These are phyloP conservation scores for Mimachlamys varia DNA, from an alignment of 2,888 invertebrate genomes.

Conservation along the genomic window DNA sequence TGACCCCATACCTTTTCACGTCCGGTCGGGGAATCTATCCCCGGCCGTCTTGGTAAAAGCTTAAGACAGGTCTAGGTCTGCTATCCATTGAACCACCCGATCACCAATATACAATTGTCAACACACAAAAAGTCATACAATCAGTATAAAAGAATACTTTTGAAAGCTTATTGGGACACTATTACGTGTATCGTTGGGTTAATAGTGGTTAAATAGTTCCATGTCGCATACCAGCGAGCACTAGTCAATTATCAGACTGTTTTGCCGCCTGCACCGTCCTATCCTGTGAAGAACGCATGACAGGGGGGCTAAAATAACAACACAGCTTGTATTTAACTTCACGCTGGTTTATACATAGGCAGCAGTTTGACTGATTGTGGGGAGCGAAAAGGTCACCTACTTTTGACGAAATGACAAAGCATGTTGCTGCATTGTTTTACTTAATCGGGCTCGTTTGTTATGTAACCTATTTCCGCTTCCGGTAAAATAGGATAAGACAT, in stretches of 20 bases:
- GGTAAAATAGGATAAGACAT: neutral
- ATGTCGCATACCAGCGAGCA: neutral
- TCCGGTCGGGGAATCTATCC: too few species aligned
- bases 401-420: slow-evolving; percentile 12
- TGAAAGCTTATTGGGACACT: too few species aligned
- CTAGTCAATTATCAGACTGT: neutral
- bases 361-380: neutral
- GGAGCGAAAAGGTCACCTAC: neutral
- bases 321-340: neutral
- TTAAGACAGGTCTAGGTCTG: too few species aligned
- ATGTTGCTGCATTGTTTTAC: neutral
- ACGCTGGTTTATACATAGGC: neutral
- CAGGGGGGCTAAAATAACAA: slow-evolving; percentile 3
- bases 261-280: neutral
- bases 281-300: neutral
- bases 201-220: neutral
- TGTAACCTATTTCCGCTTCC: slow-evolving; percentile 21
- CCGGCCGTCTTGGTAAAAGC: too few species aligned
- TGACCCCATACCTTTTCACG: too few species aligned
- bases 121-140: too few species aligned
- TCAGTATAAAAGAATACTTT: too few species aligned
- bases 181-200: neutral
- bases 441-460: neutral
- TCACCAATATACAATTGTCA: too few species aligned
- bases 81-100: too few species aligned